Conservation (phyloP, 2,888 invertebrate genomes). For the Tetropium fuscum region DNA sequence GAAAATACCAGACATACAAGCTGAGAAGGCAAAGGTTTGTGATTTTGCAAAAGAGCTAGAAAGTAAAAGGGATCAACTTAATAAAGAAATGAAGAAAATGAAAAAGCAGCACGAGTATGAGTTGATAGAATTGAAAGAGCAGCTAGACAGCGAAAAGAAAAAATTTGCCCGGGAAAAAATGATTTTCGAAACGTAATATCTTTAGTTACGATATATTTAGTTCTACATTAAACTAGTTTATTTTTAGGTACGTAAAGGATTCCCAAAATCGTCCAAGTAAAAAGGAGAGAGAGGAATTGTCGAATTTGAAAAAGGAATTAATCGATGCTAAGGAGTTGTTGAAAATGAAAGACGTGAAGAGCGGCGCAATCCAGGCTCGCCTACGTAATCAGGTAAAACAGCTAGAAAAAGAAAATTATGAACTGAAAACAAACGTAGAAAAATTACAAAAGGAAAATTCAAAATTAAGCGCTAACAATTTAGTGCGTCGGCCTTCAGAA, state of each 20-base stretch:
- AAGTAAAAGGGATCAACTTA: constrained; percentile 69
- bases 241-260: constrained; percentile 71
- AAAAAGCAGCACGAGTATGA: constrained; percentile 74
- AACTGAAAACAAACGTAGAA: constrained; percentile 75
- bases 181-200: constrained; percentile 61
- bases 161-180: constrained; percentile 74
- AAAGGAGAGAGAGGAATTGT: constrained; percentile 79
- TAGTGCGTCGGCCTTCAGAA: constrained; percentile 71
- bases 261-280: constrained; percentile 75
- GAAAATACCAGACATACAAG: constrained; percentile 66
- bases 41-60: constrained; percentile 65
- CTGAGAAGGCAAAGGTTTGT: constrained; percentile 64
- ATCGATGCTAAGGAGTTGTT: constrained; percentile 75
- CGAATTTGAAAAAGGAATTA: constrained; percentile 74
- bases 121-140: constrained; percentile 72
- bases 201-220: constrained; percentile 21
- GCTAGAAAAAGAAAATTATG: constrained; percentile 77
- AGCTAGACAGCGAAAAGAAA: constrained; percentile 73
- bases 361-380: constrained; percentile 78
- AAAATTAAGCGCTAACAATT: constrained; percentile 71
- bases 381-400: constrained; percentile 80
- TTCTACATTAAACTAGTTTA: background rate
- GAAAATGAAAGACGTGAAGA: constrained; percentile 79
- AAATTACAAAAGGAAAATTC: constrained; percentile 76
- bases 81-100: constrained; percentile 66